Evolutionary conservation across 2,113 vertebrate genomes (phyloP), one percentile per base, ranked within the genome.

Genomic region (Phylloscopus trochilus): DNA sequence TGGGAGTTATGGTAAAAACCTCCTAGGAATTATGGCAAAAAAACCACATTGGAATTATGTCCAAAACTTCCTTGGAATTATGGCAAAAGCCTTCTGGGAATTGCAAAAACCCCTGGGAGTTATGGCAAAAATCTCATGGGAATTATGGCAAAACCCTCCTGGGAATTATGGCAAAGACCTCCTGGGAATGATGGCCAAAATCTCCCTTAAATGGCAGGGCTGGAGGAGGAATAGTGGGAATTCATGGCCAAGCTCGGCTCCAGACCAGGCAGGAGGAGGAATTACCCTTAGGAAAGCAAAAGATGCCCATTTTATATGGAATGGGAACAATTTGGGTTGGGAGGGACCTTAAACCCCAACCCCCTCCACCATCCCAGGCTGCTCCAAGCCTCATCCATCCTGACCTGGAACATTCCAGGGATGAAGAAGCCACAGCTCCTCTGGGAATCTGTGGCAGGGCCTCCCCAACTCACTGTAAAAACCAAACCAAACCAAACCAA

Each of bases 291-390:
- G 39, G 33, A n/a, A 64, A 78, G 22, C 14, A 35, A 41, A 44
- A 6, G 4, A 9, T 7, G 5, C 9, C 28, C 11, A 3, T 49
- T 73, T 77, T 6, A 14, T 7, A 14, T 6, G 52, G 30, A 41
- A 28, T 59, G 44, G 30, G 30, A 49, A 33, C 23, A 23, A 14
- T 26, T 69, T 35, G 43, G 30, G 21, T 15, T 3, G 17, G 39
- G 6, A 47, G 20, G 35, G 3, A 22, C 17, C 22, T 27, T 3
- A 12, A 46, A 2, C 31, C 11, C 51, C 49, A 43, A 7, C 26
- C 4, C 76, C 51, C 51, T 0, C 85, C 76, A 43, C 21, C 0
- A 3, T 4, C 52, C 70, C 62, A 37, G 26, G 44, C 0, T 6
- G 12, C 43, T 51, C 58, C 73, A 51, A 20, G 15, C 58, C 58